These are phyloP conservation scores for Pipistrellus pipistrellus DNA, from an alignment of 2,797 vertebrate species.

Conservation along the genomic window DNA sequence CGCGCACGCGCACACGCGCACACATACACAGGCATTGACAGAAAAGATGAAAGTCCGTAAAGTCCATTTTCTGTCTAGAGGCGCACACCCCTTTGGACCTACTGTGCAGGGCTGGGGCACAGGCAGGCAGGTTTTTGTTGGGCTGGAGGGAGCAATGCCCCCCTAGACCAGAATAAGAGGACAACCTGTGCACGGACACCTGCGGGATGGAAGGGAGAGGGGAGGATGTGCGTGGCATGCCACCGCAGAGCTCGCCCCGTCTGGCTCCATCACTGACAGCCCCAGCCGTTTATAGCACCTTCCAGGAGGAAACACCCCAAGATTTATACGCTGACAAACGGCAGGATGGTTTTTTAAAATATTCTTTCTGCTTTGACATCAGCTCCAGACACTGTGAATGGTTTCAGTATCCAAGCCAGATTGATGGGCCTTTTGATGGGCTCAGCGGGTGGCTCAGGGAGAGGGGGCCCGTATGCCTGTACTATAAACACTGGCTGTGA, in stretches of 20 bases:
- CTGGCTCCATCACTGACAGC: neutral
- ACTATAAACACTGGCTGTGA: constrained; percentile 61
- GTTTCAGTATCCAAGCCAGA: constrained; percentile 64
- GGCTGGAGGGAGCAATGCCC: neutral
- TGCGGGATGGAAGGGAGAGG: neutral
- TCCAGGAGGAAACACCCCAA: neutral
- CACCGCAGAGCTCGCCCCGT: neutral
- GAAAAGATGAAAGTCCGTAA: neutral
- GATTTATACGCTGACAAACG: constrained; percentile 37
- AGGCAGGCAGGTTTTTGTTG: neutral
- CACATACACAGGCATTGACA: neutral
- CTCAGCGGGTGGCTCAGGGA: constrained; percentile 43
- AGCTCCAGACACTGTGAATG: constrained; percentile 51
- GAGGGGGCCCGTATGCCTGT: constrained; percentile 25
- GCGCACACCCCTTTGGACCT: neutral
- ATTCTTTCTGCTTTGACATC: constrained; percentile 16
- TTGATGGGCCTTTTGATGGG: constrained; percentile 65
- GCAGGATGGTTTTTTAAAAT: constrained; percentile 61
- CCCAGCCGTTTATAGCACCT: neutral
- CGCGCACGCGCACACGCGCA: neutral
- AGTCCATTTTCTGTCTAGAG: neutral
- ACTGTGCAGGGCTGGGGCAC: neutral
- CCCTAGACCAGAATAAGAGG: neutral
- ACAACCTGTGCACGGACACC: neutral
- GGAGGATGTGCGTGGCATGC: neutral